phyloP scores from a whole-genome alignment of 2,888 invertebrate species.

The Caenorhabditis drosophilae region DNA sequence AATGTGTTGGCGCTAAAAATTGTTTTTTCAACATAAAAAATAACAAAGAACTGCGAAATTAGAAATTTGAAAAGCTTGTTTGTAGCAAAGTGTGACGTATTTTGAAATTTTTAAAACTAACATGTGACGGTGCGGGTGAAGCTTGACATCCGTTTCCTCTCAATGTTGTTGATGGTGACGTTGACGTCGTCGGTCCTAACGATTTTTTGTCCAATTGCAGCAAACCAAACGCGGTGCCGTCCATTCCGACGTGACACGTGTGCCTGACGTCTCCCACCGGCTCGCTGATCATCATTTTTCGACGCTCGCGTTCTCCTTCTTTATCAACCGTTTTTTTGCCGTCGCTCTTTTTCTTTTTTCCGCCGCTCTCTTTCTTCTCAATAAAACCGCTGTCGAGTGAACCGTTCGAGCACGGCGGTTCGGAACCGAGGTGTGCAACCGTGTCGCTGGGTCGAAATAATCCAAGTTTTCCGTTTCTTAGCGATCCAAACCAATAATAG shows the following conservation, averaged over 20 bases:
- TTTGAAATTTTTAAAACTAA: slow-evolving; percentile 6
- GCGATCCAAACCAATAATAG: slow-evolving; percentile 85
- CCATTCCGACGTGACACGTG: slow-evolving; percentile 92
- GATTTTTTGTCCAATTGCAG: slow-evolving; percentile 72
- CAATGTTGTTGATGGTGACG: slow-evolving; percentile 39
- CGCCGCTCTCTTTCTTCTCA: slow-evolving; percentile 6
- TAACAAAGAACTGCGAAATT: too few relatives aligned
- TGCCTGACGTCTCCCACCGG: slow-evolving; percentile 96
- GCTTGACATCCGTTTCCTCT: slow-evolving; percentile 26
- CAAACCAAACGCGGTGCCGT: slow-evolving; percentile 96
- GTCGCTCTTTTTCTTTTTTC: slow-evolving; percentile 33
- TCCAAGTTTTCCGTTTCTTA: slow-evolving; percentile 77
- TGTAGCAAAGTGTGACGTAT: too few relatives aligned
- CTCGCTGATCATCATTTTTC: slow-evolving; percentile 81
- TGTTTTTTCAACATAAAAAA: too few relatives aligned
- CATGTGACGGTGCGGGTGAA: slow-evolving; percentile 28
- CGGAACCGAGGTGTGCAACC: slow-evolving; percentile 46
- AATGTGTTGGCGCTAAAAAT: too few relatives aligned
- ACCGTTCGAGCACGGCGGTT: slow-evolving; percentile 27
- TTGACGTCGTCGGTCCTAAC: slow-evolving; percentile 48
- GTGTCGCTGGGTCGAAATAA: slow-evolving; percentile 49
- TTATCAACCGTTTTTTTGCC: slow-evolving; percentile 42
- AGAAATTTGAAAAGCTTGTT: too few relatives aligned
- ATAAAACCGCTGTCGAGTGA: slow-evolving; percentile 21
- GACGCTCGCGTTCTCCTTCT: slow-evolving; percentile 46